These are phyloP conservation scores for Trinorchestia longiramus DNA, from an alignment of 1,140 invertebrate species.

Conservation along the genomic window DNA sequence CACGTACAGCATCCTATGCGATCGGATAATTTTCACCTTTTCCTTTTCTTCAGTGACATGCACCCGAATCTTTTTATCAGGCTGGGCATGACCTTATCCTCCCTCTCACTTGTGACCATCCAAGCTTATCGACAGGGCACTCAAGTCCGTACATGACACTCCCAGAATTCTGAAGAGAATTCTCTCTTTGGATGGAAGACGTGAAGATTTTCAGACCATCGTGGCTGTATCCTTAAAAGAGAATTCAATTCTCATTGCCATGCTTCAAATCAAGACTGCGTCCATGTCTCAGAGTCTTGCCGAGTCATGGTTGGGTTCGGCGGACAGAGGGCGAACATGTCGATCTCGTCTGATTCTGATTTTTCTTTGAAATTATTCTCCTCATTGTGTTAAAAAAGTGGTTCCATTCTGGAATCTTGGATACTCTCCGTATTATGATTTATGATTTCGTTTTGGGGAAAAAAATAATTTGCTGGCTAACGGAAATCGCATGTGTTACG, in stretches of 20 bases:
- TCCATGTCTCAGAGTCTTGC: background rate
- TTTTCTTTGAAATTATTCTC: background rate
- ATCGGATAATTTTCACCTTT: background rate
- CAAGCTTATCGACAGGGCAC: constrained; percentile 8
- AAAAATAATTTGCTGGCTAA: background rate
- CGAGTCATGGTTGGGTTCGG: background rate
- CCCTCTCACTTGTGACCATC: constrained; percentile 19
- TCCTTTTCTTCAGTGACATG: background rate
- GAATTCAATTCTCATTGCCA: constrained; percentile 26
- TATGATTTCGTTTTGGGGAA: background rate
- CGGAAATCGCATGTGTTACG: background rate
- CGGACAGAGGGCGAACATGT: background rate
- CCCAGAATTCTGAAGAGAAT: background rate
- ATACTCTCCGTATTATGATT: background rate
- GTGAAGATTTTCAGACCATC: background rate
- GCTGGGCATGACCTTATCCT: background rate
- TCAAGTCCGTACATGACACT: background rate
- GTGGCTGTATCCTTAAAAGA: background rate
- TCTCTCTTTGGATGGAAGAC: background rate
- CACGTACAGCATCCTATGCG: background rate
- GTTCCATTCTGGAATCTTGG: background rate
- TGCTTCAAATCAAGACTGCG: constrained; percentile 37
- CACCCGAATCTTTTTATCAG: background rate
- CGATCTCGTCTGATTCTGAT: background rate
- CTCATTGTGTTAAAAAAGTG: background rate